These are phyloP conservation scores for Druceiella hillmani DNA, from an alignment of 2,888 invertebrate species.

Conservation along the genomic window DNA sequence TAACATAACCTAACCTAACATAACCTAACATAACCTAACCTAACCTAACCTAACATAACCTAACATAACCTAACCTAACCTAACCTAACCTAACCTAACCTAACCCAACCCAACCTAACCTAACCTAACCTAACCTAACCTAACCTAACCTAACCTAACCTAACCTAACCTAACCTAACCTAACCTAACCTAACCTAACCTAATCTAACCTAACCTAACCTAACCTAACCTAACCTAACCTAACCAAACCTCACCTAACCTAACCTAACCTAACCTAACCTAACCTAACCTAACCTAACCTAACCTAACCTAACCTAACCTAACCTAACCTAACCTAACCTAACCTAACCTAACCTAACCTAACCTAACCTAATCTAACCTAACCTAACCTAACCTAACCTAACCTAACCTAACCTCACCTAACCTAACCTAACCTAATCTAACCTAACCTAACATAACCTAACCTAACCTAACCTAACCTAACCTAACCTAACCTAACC, in stretches of 20 bases:
- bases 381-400: conserved; percentile 5
- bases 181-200: conserved; percentile 8
- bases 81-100: too few relatives aligned
- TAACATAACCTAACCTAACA: conserved; percentile 21
- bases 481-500: conserved; percentile 4
- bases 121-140: conserved; percentile 9
- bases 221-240: conserved; percentile 11
- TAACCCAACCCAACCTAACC: conserved; percentile 8
- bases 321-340: conserved; percentile 7
- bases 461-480: conserved; percentile 7
- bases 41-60: conserved; percentile 20
- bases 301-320: conserved; percentile 6
- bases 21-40: conserved; percentile 22
- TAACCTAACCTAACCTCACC: conserved; percentile 3
- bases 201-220: conserved; percentile 3
- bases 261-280: conserved; percentile 6
- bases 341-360: conserved; percentile 7
- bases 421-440: conserved; percentile 5
- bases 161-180: conserved; percentile 12
- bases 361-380: conserved; percentile 4
- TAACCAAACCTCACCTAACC: conserved; percentile 5
- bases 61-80: conserved; percentile 13
- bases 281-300: conserved; percentile 7
- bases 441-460: conserved; percentile 6
- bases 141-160: conserved; percentile 12